These are phyloP conservation scores for Oreotrochilus melanogaster DNA, from an alignment of 2,113 vertebrate species.

Conservation along the genomic window DNA sequence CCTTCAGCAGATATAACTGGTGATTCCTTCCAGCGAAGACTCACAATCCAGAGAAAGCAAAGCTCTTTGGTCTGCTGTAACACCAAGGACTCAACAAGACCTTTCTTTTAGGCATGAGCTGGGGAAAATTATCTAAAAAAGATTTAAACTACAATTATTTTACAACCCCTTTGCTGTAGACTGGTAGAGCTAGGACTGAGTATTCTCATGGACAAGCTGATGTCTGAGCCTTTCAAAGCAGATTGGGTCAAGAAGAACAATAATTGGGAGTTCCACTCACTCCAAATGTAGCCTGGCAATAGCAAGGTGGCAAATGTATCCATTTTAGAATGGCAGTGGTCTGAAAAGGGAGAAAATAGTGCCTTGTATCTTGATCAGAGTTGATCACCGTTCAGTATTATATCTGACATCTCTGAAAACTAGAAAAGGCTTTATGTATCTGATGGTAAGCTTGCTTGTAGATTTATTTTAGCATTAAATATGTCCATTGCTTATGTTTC, in stretches of 20 bases:
- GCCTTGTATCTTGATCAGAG: neutral
- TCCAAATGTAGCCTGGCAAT: neutral
- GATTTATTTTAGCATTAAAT: neutral
- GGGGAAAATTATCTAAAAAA: neutral
- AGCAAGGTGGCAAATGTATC: accelerated
- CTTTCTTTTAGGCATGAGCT: neutral
- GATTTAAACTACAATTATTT: neutral
- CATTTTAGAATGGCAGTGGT: neutral
- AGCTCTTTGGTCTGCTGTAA: neutral
- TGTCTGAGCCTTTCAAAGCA: neutral
- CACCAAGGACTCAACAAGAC: neutral
- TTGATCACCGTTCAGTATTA: neutral
- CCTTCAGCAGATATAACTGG: neutral
- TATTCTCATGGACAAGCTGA: neutral
- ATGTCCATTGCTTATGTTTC: neutral
- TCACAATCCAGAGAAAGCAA: neutral
- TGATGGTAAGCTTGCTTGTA: neutral
- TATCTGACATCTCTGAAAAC: neutral
- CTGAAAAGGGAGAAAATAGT: neutral
- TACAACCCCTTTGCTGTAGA: neutral
- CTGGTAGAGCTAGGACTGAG: neutral
- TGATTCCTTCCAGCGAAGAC: neutral
- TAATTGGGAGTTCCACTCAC: neutral
- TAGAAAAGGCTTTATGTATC: neutral
- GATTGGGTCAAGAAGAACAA: neutral